Percentiles rank a stretch among this genome's conserved stretches.
These are phyloP conservation scores for Amitus sp. DNA, from an alignment of 2,888 invertebrate species.

Conservation along the genomic window DNA sequence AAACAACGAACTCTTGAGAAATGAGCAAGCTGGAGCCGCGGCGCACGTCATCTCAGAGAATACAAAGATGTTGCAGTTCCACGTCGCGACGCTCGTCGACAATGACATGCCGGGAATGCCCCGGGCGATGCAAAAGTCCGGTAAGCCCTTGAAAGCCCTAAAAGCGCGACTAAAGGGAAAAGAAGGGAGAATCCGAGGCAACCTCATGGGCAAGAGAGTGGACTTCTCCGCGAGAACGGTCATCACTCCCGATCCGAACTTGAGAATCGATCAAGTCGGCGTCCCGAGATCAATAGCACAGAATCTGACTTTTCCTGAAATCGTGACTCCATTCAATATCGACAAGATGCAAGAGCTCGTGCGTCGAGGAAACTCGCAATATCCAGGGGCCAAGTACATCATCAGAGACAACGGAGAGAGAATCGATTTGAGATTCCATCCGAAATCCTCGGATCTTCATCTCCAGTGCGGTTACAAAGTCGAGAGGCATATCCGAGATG, in stretches of 20 bases:
- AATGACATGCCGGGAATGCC: conserved; percentile 99
- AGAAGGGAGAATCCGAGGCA: conserved; percentile 98
- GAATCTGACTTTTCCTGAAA: conserved; percentile 98
- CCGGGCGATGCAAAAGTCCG: conserved; percentile 98
- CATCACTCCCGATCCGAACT: conserved; percentile 95
- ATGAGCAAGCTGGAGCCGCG: conserved; percentile 96
- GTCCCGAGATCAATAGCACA: conserved; percentile 98
- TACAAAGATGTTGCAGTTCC: conserved; percentile 97
- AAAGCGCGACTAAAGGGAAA: conserved; percentile 97
- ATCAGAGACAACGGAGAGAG: conserved; percentile 98
- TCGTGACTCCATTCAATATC: conserved; percentile 99
- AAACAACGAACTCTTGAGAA: conserved; percentile 94
- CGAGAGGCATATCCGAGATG: conserved; percentile 97
- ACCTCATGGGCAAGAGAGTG: conserved; percentile 99
- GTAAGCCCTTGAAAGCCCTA: conserved; percentile 96
- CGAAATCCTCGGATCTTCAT: conserved; percentile 96
- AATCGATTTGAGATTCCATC: conserved; percentile 98
- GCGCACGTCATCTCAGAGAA: conserved; percentile 98
- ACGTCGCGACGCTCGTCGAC: conserved; percentile 97
- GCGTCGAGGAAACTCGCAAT: conserved; percentile 95
- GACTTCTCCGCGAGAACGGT: conserved; percentile 99
- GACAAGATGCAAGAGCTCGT: conserved; percentile 95
- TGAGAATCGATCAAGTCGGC: conserved; percentile 96
- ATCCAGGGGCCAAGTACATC: conserved; percentile 99
- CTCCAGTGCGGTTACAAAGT: conserved; percentile 94